Base-by-base conservation (phyloP, 1,140 invertebrate genomes). In the Neodiprion virginianus region DNA sequence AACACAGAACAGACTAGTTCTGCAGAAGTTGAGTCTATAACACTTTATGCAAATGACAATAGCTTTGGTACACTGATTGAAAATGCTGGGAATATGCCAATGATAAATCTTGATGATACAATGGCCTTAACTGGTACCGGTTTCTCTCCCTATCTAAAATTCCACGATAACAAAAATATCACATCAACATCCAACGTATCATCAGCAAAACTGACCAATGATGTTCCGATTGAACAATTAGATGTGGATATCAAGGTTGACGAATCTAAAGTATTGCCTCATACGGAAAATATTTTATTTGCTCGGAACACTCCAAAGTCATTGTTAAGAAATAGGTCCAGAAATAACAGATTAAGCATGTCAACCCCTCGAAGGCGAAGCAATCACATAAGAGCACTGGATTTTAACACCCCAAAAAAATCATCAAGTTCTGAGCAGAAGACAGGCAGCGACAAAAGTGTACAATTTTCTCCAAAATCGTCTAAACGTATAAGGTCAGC, bases 371-470 rank as follows among this genome's bases (percentile, higher is more conserved):
- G 88, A 14, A 77, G 84, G 8, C 80, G 82, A 1, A 86, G 78
- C 21, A 84, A 77, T 76, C 88, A 89, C 40, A 81, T 89, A 23
- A 82, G 88, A 23, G 85, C 84, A 0, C 72, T 89, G 0, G 85
- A 89, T 61, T 89, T 89, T 67, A 84, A 77, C 40, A 89, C 88
- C 0, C 88, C 88, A 4, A 78, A 74, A 1, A 88, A 87, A 66
- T 23, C 71, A 0, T 61, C 68, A 0, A 78, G 66, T 21, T 73
- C 73, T 0, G 73, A 48, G 1, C 77, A 70, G 1, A 80, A 80
- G 65, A 72, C 72, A 1, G 72, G 67, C 0, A 73, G 49, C 4
- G 75, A 74, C 7, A 76, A 78, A 0, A 81, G 66, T 14, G 0
- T 49, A 0, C 70, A 50, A 17, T 77, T 74, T n/a, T 8, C 53